phyloP scores from a whole-genome alignment of 2,888 invertebrate genomes.

The Cloeon dipterum region DNA sequence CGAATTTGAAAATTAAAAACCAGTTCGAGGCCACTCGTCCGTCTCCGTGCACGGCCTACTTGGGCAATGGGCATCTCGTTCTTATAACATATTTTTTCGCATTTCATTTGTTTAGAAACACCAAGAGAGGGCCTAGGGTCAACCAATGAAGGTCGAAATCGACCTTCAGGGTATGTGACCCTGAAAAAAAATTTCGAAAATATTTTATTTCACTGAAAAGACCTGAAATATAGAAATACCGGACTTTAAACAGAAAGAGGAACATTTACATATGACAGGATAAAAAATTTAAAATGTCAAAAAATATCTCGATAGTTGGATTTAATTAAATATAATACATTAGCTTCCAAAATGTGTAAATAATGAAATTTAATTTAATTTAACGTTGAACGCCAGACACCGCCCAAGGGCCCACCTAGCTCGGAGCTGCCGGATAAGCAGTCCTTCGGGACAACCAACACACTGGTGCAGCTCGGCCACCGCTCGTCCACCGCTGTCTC shows the following conservation, averaged over 20 bases:
- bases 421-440: conserved; percentile 5
- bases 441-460: conserved; percentile 25
- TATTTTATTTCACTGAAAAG: too few species aligned
- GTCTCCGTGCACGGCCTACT: too few species aligned
- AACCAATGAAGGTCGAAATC: conserved; percentile 4
- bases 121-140: conserved; percentile 21
- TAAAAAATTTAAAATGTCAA: too few species aligned
- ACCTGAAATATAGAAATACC: not conserved
- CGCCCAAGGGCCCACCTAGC: conserved; percentile 11
- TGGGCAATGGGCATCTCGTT: too few species aligned
- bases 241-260: not conserved
- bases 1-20: too few species aligned
- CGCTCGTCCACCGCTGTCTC: conserved; percentile 8
- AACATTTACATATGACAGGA: conserved; percentile 20
- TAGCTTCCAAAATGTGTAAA: not conserved
- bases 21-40: too few species aligned
- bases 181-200: too few species aligned
- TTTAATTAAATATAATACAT: not conserved
- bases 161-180: conserved; percentile 12
- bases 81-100: too few species aligned
- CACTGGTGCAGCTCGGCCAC: conserved; percentile 29
- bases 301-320: too few species aligned
- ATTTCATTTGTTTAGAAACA: too few species aligned
- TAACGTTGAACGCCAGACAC: conserved; percentile 30
- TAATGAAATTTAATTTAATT: conserved; percentile 19